These are phyloP conservation scores for Trachelus iudaicus DNA, from an alignment of 2,888 invertebrate species.

Conservation along the genomic window DNA sequence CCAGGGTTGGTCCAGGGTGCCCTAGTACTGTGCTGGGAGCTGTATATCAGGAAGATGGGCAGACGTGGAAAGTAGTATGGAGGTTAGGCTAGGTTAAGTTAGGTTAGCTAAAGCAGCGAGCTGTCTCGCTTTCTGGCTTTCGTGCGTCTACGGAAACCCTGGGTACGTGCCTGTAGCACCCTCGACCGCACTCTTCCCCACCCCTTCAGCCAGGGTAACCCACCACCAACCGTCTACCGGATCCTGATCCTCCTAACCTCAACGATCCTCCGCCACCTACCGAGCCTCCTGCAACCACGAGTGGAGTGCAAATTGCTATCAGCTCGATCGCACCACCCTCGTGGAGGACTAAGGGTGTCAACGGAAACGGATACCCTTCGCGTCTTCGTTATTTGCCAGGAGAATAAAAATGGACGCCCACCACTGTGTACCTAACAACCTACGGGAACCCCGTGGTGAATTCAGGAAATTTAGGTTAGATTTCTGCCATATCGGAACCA, in stretches of 20 bases:
- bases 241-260: background rate
- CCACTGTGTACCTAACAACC: too few species aligned
- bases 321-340: conserved; percentile 32
- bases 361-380: conserved; percentile 26
- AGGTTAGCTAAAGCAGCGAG: conserved; percentile 29
- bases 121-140: conserved; percentile 24
- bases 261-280: background rate
- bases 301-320: conserved; percentile 44
- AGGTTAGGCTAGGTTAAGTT: conserved; percentile 15
- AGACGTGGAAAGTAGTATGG: conserved; percentile 2
- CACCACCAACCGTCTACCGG: background rate
- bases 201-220: conserved; percentile 3
- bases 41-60: conserved; percentile 7
- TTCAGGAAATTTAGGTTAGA: too few species aligned
- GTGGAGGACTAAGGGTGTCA: conserved; percentile 40
- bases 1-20: conserved; percentile 15
- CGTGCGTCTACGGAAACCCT: conserved; percentile 11
- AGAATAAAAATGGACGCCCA: too few species aligned
- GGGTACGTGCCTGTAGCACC: conserved; percentile 5
- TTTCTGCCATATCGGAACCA: too few species aligned
- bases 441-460: too few species aligned
- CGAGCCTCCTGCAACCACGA: conserved; percentile 6
- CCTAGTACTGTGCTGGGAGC: too few species aligned
- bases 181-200: conserved; percentile 12
- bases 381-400: conserved; percentile 36